Percentiles rank a stretch among this genome's conserved stretches.
Evolutionary conservation across 1,140 invertebrate genomes (phyloP).

Genomic region (Rhopalosiphum padi): DNA sequence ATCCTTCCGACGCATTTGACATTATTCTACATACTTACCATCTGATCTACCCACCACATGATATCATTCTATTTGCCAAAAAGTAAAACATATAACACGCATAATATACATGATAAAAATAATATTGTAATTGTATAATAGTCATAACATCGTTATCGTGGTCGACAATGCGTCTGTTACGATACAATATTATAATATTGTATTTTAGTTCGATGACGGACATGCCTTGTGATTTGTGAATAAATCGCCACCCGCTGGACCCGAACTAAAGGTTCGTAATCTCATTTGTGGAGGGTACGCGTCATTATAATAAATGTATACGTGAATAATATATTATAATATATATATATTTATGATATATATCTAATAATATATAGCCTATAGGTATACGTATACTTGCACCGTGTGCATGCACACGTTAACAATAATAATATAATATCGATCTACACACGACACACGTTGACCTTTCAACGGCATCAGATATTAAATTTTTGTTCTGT

Average conservation of each 20-base stretch:
- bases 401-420: background rate
- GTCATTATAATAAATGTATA: background rate
- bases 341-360: background rate
- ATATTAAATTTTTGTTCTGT: background rate
- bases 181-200: background rate
- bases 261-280: constrained; percentile 44
- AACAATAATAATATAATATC: background rate
- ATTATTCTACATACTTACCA: background rate
- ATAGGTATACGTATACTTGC: background rate
- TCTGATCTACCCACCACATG: background rate
- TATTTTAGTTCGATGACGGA: background rate
- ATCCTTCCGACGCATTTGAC: no score
- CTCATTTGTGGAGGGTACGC: background rate
- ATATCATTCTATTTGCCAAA: background rate
- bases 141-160: background rate
- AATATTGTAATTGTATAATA: background rate
- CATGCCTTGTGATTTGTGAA: constrained; percentile 38
- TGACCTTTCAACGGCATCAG: background rate
- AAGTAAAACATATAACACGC: background rate
- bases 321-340: background rate
- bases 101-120: background rate
- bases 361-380: background rate
- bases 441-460: background rate
- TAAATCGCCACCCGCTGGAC: background rate
- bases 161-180: background rate